These are phyloP conservation scores for Enteromius trimaculatus DNA, from an alignment of 2,797 vertebrate species.

Conservation along the genomic window DNA sequence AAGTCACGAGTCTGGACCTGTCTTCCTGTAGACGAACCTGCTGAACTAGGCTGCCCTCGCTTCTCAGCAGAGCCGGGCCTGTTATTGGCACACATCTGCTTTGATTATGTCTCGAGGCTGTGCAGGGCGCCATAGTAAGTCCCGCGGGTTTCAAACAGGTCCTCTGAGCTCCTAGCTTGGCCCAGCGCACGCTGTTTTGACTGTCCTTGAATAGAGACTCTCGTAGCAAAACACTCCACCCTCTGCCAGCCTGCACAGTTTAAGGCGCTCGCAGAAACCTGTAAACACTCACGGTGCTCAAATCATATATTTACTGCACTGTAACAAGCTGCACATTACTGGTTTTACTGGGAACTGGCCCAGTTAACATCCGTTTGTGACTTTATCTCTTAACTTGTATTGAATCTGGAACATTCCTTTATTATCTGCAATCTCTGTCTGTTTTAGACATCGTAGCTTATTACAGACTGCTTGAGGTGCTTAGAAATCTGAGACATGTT, in stretches of 20 bases:
- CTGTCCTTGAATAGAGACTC: conserved; percentile 12
- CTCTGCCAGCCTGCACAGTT: neutral
- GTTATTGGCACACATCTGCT: conserved; percentile 14
- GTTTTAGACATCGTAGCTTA: neutral
- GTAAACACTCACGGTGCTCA: neutral
- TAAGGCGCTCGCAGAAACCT: neutral
- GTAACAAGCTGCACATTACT: neutral
- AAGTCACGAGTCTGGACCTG: neutral
- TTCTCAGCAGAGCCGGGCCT: neutral
- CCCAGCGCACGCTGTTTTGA: conserved; percentile 16
- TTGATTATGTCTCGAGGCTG: neutral
- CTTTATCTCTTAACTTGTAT: neutral
- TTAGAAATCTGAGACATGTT: neutral
- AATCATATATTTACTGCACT: no score
- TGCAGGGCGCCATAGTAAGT: neutral
- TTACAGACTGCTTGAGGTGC: no score
- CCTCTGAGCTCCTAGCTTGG: neutral
- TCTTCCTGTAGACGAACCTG: conserved; percentile 3
- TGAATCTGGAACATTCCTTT: neutral
- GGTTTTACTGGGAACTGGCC: neutral
- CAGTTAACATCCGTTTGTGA: neutral
- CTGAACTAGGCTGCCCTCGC: neutral
- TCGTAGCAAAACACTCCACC: conserved; percentile 10
- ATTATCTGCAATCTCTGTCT: neutral
- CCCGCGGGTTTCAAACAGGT: conserved; percentile 10